Conservation (phyloP, 2,888 invertebrate species). For the Dione juno region DNA sequence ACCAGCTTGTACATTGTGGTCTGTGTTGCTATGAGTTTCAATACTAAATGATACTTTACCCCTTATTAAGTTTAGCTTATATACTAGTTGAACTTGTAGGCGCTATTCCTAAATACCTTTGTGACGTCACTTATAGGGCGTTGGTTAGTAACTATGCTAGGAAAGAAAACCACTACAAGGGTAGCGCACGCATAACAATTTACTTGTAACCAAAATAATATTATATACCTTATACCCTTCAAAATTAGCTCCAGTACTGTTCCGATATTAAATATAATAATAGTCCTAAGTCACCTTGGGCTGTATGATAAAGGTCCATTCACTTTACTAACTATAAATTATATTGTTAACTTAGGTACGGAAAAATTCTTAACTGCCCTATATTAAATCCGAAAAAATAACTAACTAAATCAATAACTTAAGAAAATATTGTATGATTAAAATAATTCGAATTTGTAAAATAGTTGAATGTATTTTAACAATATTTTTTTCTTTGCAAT, state of each 20-base stretch:
- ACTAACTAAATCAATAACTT: too few species aligned
- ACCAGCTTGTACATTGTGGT: slow-evolving; percentile 84
- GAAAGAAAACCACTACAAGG: slow-evolving; percentile 48
- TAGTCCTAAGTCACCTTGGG: slow-evolving; percentile 65
- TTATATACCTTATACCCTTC: slow-evolving; percentile 46
- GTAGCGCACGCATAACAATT: slow-evolving; percentile 54
- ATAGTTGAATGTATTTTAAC: too few species aligned
- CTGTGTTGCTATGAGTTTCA: slow-evolving; percentile 68
- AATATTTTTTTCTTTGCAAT: too few species aligned
- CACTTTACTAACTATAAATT: slow-evolving; percentile 50
- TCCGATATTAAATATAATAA: slow-evolving; percentile 44
- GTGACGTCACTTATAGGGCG: slow-evolving; percentile 50
- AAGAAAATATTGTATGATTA: too few species aligned
- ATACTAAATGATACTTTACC: slow-evolving; percentile 66
- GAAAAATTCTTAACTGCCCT: neutral
- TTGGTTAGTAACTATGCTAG: slow-evolving; percentile 48
- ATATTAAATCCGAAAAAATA: too few species aligned
- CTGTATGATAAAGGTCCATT: slow-evolving; percentile 68
- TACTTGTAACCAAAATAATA: slow-evolving; percentile 19
- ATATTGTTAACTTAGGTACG: slow-evolving; percentile 19
- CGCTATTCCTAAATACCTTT: slow-evolving; percentile 70
- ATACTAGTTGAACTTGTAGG: slow-evolving; percentile 69
- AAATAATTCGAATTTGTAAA: too few species aligned
- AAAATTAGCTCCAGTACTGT: slow-evolving; percentile 52
- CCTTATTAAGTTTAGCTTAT: slow-evolving; percentile 64